These are phyloP conservation scores for Thelaira solivaga DNA, from an alignment of 2,888 invertebrate genomes.

Conservation along the genomic window DNA sequence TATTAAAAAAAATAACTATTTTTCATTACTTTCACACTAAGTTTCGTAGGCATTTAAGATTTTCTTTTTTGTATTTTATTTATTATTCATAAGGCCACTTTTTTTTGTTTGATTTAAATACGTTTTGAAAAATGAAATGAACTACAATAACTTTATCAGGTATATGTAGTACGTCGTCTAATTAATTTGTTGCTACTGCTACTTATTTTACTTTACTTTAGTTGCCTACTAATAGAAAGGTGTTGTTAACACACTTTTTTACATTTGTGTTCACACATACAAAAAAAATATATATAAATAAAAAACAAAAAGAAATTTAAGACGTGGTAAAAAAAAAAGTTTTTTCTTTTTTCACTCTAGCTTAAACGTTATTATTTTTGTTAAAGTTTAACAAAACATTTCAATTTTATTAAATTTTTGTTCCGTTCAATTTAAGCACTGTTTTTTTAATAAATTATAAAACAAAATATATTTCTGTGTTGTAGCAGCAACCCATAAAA, in stretches of 20 bases:
- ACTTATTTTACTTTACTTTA: conserved; percentile 23
- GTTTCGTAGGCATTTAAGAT: conserved; percentile 29
- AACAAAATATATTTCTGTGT: conserved; percentile 19
- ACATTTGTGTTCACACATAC: no score
- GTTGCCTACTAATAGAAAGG: conserved; percentile 58
- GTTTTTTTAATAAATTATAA: not conserved
- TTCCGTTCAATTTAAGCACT: not conserved
- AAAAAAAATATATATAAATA: conserved; percentile 28
- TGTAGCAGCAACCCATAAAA: conserved; percentile 42
- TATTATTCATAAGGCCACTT: conserved; percentile 59
- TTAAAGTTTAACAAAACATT: no score
- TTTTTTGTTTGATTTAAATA: conserved; percentile 33
- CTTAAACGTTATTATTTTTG: not conserved
- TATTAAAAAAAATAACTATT: not conserved
- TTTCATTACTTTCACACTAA: conserved; percentile 15
- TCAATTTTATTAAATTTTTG: not conserved
- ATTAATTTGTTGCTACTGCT: conserved; percentile 19
- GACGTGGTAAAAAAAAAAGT: conserved; percentile 42
- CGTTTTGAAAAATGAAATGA: conserved; percentile 32
- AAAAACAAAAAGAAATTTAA: conserved; percentile 52
- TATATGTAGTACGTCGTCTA: conserved; percentile 44
- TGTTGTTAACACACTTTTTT: conserved; percentile 57
- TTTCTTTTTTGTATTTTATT: conserved; percentile 33
- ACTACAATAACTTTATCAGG: conserved; percentile 25
- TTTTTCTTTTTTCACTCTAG: conserved; percentile 23